Evolutionary conservation across 2,113 vertebrate genomes (phyloP).

Genomic region (Poecile atricapillus): DNA sequence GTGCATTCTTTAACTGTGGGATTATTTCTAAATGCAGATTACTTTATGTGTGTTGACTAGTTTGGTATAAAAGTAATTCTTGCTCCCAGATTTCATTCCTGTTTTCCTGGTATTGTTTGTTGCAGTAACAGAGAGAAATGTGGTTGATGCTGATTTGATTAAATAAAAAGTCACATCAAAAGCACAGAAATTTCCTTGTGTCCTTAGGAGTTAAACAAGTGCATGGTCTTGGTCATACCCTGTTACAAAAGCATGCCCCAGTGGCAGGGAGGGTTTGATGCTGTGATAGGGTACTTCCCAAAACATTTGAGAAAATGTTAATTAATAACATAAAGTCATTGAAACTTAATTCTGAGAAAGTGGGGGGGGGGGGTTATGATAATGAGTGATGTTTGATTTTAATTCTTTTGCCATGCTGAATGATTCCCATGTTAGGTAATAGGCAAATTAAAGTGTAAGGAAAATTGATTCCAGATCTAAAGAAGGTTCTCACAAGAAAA

Average conservation of each 20-base stretch:
- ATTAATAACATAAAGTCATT: not conserved
- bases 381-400: not conserved
- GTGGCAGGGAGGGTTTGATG: not conserved
- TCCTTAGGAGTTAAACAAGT: not conserved
- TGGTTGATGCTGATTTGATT: not conserved
- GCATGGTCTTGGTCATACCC: not conserved
- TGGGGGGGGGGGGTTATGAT: fast-evolving
- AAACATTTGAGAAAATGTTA: not conserved
- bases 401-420: not conserved
- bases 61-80: not conserved
- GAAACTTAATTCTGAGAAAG: not conserved
- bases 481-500: not conserved
- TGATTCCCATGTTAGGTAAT: not conserved
- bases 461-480: not conserved
- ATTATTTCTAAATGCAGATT: not conserved
- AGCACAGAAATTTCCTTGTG: not conserved
- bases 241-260: not conserved
- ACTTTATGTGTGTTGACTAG: not conserved
- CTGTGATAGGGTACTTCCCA: fast-evolving
- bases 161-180: not conserved
- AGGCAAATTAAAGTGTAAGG: not conserved
- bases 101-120: not conserved
- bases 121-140: not conserved
- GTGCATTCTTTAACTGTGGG: not conserved
- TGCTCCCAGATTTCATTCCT: not conserved